phyloP scores from a whole-genome alignment of 2,797 vertebrate species.

The Syngnathus acus region DNA sequence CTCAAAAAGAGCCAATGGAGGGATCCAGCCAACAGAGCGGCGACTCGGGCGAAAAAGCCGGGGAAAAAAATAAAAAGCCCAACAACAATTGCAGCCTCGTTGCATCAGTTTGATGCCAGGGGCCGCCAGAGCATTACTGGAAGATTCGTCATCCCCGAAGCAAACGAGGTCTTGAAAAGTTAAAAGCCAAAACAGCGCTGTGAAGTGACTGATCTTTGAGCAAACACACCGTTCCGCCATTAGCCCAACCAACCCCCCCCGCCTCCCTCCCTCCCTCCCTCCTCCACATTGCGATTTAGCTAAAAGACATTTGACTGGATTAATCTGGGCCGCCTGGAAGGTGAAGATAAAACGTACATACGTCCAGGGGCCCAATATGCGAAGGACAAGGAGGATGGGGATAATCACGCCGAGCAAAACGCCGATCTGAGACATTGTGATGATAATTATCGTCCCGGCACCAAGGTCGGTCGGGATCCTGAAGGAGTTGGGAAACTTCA shows the following conservation, averaged over 20 bases:
- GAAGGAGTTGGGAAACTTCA: conserved; percentile 18
- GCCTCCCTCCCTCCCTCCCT: conserved; percentile 30
- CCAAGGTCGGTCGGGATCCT: conserved; percentile 53
- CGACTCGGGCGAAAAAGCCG: conserved; percentile 37
- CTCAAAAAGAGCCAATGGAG: neutral
- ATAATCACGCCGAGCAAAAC: conserved; percentile 50
- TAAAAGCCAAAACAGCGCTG: conserved; percentile 67
- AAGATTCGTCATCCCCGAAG: conserved; percentile 72
- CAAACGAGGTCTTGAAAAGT: conserved; percentile 71
- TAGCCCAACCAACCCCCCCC: conserved; percentile 27
- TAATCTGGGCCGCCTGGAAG: conserved; percentile 66
- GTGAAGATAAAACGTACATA: conserved; percentile 59
- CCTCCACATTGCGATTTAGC: conserved; percentile 51
- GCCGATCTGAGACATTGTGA: conserved; percentile 45
- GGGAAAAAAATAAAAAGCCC: conserved; percentile 56
- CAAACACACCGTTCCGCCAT: conserved; percentile 45
- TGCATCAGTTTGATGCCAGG: conserved; percentile 69
- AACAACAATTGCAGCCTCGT: conserved; percentile 64
- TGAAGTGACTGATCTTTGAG: conserved; percentile 66
- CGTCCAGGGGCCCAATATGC: conserved; percentile 49
- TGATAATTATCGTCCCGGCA: conserved; percentile 48
- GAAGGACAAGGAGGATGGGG: conserved; percentile 48
- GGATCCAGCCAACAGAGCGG: neutral
- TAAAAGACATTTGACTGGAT: conserved; percentile 63
- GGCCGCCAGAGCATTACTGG: conserved; percentile 63